A percentile compares a stretch with the other conserved stretches of the same genome.
Conservation (phyloP, 1,140 invertebrate species). For the Zophobas morio region DNA sequence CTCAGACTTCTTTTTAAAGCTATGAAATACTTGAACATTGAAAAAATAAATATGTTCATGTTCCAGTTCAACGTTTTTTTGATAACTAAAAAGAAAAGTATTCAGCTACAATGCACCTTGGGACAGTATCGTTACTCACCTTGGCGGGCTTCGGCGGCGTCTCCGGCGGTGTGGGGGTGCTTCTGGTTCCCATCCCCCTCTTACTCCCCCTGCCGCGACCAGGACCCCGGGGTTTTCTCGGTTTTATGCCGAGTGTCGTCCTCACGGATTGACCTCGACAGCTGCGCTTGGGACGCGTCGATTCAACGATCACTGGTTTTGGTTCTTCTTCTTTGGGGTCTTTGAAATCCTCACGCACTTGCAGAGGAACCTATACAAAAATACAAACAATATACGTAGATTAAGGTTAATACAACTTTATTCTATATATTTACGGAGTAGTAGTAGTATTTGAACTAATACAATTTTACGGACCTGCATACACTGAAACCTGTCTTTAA, state of each 20-base stretch:
- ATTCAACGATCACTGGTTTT: conserved; percentile 43
- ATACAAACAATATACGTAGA: conserved; percentile 1
- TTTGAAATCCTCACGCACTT: conserved; percentile 62
- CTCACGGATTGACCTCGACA: conserved; percentile 63
- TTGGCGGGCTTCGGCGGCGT: conserved; percentile 6
- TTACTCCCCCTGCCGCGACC: conserved; percentile 59
- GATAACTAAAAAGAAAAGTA: conserved; percentile 52
- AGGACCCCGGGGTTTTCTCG: conserved; percentile 59
- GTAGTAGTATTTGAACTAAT: no score
- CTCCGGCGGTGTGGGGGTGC: conserved; percentile 11
- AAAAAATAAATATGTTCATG: conserved; percentile 22
- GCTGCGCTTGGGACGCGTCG: conserved; percentile 64
- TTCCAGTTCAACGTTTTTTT: conserved; percentile 43
- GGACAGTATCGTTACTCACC: conserved; percentile 20
- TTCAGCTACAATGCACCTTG: conserved; percentile 43
- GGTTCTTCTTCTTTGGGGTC: conserved; percentile 49
- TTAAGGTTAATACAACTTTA: not conserved
- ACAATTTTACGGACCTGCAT: no score
- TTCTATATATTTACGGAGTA: no score
- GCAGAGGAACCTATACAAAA: conserved; percentile 54
- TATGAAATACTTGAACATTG: conserved; percentile 34
- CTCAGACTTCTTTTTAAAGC: conserved; percentile 42
- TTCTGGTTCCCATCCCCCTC: conserved; percentile 56
- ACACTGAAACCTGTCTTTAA: no score
- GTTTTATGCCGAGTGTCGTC: conserved; percentile 63